Evolutionary conservation across 2,888 invertebrate genomes (phyloP), one percentile per base, ranked within the genome.

Genomic region (Lumbricus terrestris): DNA sequence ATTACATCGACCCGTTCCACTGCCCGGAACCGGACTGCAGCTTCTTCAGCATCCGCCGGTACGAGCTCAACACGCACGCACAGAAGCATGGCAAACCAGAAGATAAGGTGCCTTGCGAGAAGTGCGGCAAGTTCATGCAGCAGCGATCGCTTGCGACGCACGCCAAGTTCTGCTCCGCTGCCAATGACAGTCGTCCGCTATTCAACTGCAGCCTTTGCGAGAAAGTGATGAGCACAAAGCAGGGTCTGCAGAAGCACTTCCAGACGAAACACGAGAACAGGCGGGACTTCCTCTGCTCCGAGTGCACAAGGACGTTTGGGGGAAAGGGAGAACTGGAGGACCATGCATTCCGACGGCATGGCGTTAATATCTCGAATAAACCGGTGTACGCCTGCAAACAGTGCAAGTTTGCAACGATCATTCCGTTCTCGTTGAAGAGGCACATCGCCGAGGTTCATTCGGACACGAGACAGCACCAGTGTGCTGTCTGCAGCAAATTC

Each of bases 341-440:
- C 89, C 89, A 89, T 29, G 89, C 89, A 13, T 89, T 89, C 37
- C 89, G 89, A 13, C 42, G 37, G 4, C 89, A 89, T 20, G 54
- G 89, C 47, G 54, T 89, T 47, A 89, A 89, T 47, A 89, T 89
- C 47, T 37, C 89, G 0, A 89, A 89, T 47, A 89, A 89, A 47
- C 89, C 69, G 13, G 54, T 89, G n/a, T 34, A 47, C 29, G n/a
- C 33, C 18, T 89, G 89, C 69, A 15, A 47, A 6, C 47, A 69
- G 69, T 89, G 89, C 69, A 34, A 47, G 15, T 89, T 89, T 47
- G 37, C n/a, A 42, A 89, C 89, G 35, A 54, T 89, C 5, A 47
- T 89, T 37, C 69, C 89, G 18, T 89, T 54, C 42, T n/a, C 69
- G 29, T 47, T 89, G 89, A 47, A 69, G 33, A 47, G 47, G 18